Percentiles rank a stretch among this genome's conserved stretches.
These are phyloP conservation scores for Siderastrea radians DNA, from an alignment of 92 coral and sea anemone genomes.

Conservation along the genomic window DNA sequence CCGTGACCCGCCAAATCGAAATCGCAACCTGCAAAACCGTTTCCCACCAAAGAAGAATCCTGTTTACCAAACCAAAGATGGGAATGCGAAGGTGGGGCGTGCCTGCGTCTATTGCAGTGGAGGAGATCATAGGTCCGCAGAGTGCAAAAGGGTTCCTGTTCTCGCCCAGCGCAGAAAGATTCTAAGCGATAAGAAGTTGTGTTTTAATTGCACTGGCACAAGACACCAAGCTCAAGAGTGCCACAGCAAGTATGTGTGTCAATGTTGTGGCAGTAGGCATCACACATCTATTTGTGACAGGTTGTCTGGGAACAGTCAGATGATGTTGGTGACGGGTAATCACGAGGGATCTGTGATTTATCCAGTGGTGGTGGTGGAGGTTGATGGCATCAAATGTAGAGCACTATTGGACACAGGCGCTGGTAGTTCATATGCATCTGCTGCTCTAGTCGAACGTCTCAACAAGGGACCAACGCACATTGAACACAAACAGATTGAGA, in stretches of 20 bases:
- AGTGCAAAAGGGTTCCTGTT: conserved; percentile 32
- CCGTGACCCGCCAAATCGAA: neutral
- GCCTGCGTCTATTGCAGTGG: conserved; percentile 49
- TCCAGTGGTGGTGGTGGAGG: conserved; percentile 78
- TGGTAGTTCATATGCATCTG: conserved; percentile 72
- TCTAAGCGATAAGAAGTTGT: conserved; percentile 53
- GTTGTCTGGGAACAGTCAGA: conserved; percentile 23
- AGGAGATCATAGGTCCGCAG: conserved; percentile 36
- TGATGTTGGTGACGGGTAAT: conserved; percentile 42
- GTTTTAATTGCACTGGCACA: conserved; percentile 56
- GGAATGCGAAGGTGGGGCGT: neutral
- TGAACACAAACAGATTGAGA: conserved; percentile 58
- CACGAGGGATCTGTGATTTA: conserved; percentile 51
- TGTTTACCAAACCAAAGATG: conserved; percentile 10
- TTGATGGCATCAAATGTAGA: conserved; percentile 72
- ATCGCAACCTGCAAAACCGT: neutral
- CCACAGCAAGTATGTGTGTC: conserved; percentile 26
- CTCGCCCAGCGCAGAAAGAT: conserved; percentile 27
- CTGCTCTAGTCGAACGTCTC: conserved; percentile 58
- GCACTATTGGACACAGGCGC: conserved; percentile 76
- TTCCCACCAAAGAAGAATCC: neutral
- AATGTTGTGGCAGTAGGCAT: conserved; percentile 36
- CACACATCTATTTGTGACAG: conserved; percentile 22
- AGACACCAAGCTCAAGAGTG: conserved; percentile 52
- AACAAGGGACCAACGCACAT: conserved; percentile 50